Evolutionary conservation across 2,888 invertebrate genomes (phyloP).

Genomic region (Erebia ligea): DNA sequence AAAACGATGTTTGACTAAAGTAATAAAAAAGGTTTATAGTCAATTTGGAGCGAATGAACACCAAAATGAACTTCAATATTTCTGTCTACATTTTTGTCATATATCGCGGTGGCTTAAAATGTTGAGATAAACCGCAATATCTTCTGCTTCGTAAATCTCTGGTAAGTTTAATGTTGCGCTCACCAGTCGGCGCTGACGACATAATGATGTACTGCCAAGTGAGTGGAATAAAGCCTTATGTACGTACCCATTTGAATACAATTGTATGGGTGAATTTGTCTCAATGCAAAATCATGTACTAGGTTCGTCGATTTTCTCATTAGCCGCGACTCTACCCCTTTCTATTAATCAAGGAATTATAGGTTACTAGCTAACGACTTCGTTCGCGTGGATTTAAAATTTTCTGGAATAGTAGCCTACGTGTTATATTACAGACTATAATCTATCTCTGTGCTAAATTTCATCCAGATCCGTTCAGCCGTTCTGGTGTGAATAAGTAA

Average conservation of each 20-base stretch:
- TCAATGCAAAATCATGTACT: no score
- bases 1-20: constrained; percentile 36
- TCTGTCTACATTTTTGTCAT: constrained; percentile 27
- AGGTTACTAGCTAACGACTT: no score
- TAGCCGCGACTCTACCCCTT: background rate
- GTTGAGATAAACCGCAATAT: constrained; percentile 20
- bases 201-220: constrained; percentile 8
- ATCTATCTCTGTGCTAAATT: no score
- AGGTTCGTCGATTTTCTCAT: no score
- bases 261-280: no score
- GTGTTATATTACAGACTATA: no score
- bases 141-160: constrained; percentile 24
- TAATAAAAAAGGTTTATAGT: constrained; percentile 39
- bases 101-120: constrained; percentile 23
- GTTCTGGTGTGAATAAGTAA: no score
- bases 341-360: background rate
- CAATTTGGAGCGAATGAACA: constrained; percentile 33
- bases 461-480: no score
- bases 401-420: no score
- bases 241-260: background rate
- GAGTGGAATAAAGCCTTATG: background rate
- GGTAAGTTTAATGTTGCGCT: constrained; percentile 27
- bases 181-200: background rate
- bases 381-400: no score
- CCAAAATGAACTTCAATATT: constrained; percentile 34